These are phyloP conservation scores for Clunio marinus DNA, from an alignment of 2,888 invertebrate species.

Conservation along the genomic window DNA sequence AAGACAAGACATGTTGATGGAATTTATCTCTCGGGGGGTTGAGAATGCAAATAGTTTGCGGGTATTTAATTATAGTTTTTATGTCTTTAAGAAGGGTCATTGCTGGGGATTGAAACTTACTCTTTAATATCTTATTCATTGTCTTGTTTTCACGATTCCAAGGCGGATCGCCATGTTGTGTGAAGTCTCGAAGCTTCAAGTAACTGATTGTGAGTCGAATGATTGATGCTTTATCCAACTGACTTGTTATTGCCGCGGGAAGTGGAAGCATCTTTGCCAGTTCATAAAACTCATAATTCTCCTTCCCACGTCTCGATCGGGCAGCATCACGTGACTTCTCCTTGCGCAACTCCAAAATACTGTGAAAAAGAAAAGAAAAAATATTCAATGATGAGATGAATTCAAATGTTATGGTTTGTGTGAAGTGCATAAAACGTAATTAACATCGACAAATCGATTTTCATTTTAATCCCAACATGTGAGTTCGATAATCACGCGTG, in stretches of 20 bases:
- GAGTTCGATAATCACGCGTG: background rate
- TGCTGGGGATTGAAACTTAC: constrained; percentile 53
- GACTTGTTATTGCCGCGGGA: constrained; percentile 87
- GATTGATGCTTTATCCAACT: constrained; percentile 93
- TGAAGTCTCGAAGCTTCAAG: constrained; percentile 90
- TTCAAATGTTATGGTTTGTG: background rate
- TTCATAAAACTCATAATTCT: constrained; percentile 95
- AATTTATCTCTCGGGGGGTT: background rate
- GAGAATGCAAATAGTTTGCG: constrained; percentile 14
- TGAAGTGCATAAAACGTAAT: background rate
- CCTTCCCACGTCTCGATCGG: constrained; percentile 84
- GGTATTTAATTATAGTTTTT: constrained; percentile 20
- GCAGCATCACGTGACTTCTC: constrained; percentile 93
- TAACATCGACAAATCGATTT: background rate
- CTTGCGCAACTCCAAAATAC: constrained; percentile 88
- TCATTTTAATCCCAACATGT: background rate
- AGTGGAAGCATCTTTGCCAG: constrained; percentile 90
- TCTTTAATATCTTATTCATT: constrained; percentile 75
- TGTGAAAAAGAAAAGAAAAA: constrained; percentile 57
- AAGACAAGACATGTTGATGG: constrained; percentile 18
- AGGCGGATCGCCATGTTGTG: constrained; percentile 92
- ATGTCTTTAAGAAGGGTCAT: background rate
- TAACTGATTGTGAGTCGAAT: constrained; percentile 94
- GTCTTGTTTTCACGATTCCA: constrained; percentile 83
- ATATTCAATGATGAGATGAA: constrained; percentile 1